phyloP scores from a whole-genome alignment of 2,888 invertebrate genomes.

The Galerucella calmariensis region DNA sequence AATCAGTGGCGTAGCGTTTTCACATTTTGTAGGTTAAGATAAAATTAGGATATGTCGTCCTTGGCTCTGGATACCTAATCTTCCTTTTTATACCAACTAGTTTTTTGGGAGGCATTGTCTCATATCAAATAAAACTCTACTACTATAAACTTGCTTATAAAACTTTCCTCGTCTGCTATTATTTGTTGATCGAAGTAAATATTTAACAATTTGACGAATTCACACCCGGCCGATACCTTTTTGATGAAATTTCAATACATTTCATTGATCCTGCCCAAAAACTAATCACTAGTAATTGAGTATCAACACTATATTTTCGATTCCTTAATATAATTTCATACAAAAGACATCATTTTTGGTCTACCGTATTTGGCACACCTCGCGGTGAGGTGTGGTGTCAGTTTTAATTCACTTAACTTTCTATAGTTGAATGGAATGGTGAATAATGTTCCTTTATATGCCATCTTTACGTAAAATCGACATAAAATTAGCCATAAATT shows the following conservation, averaged over 20 bases:
- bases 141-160: no score
- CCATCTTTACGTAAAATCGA: no score
- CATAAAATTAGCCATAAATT: no score
- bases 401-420: conserved; percentile 9
- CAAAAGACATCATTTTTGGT: conserved; percentile 11
- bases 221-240: not conserved
- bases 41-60: no score
- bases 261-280: conserved; percentile 6
- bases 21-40: no score
- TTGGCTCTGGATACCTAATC: no score
- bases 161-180: not conserved
- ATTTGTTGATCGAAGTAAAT: not conserved
- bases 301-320: conserved; percentile 9
- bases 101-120: no score
- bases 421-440: not conserved
- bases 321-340: conserved; percentile 14
- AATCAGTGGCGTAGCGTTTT: no score
- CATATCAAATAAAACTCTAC: no score
- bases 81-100: no score
- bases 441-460: not conserved
- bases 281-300: conserved; percentile 17
- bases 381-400: conserved; percentile 9
- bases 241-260: not conserved
- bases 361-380: conserved; percentile 11
- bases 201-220: conserved; percentile 2